phyloP scores from a whole-genome alignment of 2,888 invertebrate genomes.

The Drosophila rellima region DNA sequence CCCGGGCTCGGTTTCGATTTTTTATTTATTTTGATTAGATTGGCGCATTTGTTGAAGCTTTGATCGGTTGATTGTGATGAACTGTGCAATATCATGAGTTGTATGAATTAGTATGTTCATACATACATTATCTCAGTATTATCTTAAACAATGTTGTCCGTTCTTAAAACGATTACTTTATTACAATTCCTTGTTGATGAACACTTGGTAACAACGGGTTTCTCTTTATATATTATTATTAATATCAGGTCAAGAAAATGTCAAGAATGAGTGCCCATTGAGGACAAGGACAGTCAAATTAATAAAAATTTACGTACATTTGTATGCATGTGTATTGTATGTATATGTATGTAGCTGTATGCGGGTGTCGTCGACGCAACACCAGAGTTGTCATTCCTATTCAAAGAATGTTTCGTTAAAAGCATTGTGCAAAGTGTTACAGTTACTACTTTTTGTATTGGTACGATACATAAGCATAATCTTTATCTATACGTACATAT shows the following conservation, averaged over 20 bases:
- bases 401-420: neutral
- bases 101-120: slow-evolving; percentile 14
- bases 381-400: slow-evolving; percentile 1
- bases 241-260: slow-evolving; percentile 5
- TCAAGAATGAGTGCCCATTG: neutral
- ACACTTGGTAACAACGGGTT: slow-evolving; percentile 9
- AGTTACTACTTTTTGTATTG: neutral
- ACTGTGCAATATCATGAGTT: slow-evolving; percentile 9
- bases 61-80: slow-evolving; percentile 8
- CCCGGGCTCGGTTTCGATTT: neutral
- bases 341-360: neutral
- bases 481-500: neutral
- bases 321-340: too few species aligned
- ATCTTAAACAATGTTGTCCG: neutral
- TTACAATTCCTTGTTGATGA: neutral
- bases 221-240: neutral
- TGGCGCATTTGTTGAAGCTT: neutral
- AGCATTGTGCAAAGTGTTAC: neutral
- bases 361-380: neutral
- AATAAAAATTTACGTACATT: neutral
- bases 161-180: neutral
- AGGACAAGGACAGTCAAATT: neutral
- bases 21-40: neutral
- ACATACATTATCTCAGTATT: neutral
- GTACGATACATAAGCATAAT: neutral